Base-by-base conservation (phyloP, 2,797 vertebrate species). In the Melopsittacus undulatus region DNA sequence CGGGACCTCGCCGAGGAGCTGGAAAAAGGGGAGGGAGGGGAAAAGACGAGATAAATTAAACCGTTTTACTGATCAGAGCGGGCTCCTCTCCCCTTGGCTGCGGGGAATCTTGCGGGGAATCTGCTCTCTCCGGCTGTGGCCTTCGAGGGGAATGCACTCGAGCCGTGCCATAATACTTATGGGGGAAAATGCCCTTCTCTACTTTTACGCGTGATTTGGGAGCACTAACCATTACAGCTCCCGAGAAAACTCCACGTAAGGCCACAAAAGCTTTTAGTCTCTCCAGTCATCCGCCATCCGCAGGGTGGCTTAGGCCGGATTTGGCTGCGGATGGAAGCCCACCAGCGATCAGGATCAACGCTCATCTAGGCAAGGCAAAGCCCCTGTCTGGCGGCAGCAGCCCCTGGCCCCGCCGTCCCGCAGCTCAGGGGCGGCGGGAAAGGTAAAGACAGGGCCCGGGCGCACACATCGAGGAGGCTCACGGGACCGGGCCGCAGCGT, bases 331-430 rank as follows among this genome's bases (percentile, higher is more conserved):
- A 22, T 62, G 43, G 43, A 45, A 75, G 43, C 7, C 11, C 42
- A 32, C 4, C 63, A 32, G 3, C 0, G 7, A 2, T 2, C 4
- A 4, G 20, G 40, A 81, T 52, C 13, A 17, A 52, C 27, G 15
- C 11, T 12, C 8, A 48, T 8, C 10, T 32, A 64, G 9, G 2
- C 0, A 4, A 66, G 29, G 23, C 4, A 16, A 30, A 11, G 24
- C 17, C 21, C 6, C n/a, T 11, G 26, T 13, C 10, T 29, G 51
- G 9, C 13, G 3, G 42, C 81, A 36, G 70, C 13, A 1, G 4
- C 5, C 0, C 43, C n/a, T 30, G 5, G 51, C 40, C 2, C 13
- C 4, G n/a, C 45, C 5, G 30, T 2, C 42, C 42, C 16, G 9
- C 64, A 38, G 38, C 34, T 22, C 6, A 15, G 14, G 36, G 2